These are phyloP conservation scores for Odocoileus virginianus DNA, from an alignment of 2,113 vertebrate species.

Conservation along the genomic window DNA sequence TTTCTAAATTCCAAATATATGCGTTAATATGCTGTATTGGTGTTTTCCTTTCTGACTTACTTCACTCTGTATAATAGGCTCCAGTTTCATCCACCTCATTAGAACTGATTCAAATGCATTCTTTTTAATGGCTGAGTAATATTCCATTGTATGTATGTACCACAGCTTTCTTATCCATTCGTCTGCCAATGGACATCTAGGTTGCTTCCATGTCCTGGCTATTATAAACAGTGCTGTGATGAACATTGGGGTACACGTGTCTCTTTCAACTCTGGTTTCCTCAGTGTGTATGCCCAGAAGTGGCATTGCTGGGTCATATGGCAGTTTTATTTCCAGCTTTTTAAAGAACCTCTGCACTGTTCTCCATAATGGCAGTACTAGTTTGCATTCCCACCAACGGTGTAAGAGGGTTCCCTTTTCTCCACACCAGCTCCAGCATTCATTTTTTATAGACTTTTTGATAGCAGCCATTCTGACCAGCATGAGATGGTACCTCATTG, in stretches of 20 bases:
- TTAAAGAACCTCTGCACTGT: background rate
- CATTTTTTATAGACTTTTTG: background rate
- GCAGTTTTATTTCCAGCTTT: background rate
- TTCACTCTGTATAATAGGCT: background rate
- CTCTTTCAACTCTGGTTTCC: background rate
- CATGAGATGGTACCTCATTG: background rate
- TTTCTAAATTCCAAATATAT: background rate
- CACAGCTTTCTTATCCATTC: background rate
- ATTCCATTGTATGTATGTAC: background rate
- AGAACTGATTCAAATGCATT: background rate
- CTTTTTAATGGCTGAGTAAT: background rate
- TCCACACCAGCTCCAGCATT: background rate
- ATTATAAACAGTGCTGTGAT: background rate
- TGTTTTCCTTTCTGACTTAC: background rate
- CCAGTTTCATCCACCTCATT: background rate
- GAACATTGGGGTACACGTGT: background rate
- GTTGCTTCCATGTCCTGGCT: background rate
- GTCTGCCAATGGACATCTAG: background rate
- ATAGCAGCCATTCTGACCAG: background rate
- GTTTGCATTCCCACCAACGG: background rate
- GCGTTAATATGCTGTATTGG: accelerated
- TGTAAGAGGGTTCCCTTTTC: background rate
- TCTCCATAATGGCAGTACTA: background rate
- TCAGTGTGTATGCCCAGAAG: background rate
- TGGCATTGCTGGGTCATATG: background rate